Conservation (phyloP, 1,140 invertebrate genomes). For the Vollenhovia emeryi region DNA sequence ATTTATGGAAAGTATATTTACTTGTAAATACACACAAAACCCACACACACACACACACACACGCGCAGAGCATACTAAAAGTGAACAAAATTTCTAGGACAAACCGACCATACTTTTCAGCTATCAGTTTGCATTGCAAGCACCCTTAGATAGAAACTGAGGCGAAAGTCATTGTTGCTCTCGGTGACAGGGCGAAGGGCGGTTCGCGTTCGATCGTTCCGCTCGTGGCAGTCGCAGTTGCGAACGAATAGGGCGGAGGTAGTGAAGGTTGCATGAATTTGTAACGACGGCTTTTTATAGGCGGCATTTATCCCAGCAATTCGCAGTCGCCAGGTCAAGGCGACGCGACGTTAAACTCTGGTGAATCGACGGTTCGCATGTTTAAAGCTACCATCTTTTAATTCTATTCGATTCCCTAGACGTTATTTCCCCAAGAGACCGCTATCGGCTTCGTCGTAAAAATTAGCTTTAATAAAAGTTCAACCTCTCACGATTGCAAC, state of each 20-base stretch:
- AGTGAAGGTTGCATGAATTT: conserved; percentile 53
- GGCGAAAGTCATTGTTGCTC: conserved; percentile 4
- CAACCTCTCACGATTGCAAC: neutral
- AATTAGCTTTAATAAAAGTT: neutral
- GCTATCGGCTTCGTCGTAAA: neutral
- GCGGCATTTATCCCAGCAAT: conserved; percentile 31
- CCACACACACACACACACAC: no score
- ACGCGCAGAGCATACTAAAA: neutral
- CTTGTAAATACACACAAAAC: no score
- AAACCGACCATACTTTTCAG: neutral
- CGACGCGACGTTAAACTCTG: conserved; percentile 15
- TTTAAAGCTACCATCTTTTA: conserved; percentile 2
- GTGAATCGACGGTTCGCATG: conserved; percentile 22
- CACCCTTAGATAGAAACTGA: neutral
- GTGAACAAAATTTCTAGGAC: neutral
- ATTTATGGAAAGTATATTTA: neutral
- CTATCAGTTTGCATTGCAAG: neutral
- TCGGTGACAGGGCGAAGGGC: conserved; percentile 27
- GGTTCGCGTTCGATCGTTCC: conserved; percentile 46
- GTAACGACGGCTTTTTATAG: conserved; percentile 54
- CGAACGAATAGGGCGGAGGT: conserved; percentile 51
- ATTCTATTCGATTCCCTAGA: neutral
- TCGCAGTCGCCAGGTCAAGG: conserved; percentile 38
- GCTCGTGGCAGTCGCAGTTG: conserved; percentile 23
- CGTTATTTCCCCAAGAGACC: neutral